These are phyloP conservation scores for Ailuropoda melanoleuca DNA, from an alignment of 2,113 vertebrate genomes.

Conservation along the genomic window DNA sequence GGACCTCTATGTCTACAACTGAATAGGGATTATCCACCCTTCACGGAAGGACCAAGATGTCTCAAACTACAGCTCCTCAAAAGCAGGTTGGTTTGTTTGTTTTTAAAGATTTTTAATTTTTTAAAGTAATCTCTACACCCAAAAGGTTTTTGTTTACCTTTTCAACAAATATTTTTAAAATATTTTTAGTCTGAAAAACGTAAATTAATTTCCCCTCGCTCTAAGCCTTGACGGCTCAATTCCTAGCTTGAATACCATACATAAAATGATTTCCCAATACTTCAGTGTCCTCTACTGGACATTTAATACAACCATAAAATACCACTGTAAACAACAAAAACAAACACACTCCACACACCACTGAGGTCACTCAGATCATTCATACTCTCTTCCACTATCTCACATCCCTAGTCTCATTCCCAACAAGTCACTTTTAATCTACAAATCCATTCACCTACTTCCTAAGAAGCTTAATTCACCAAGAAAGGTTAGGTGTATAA, in stretches of 20 bases:
- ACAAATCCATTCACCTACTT: conserved; percentile 11
- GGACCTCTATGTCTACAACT: neutral
- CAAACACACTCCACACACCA: neutral
- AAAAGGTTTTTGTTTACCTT: neutral
- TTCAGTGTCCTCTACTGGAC: neutral
- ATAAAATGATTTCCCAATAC: neutral
- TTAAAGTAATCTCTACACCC: neutral
- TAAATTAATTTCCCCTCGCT: neutral
- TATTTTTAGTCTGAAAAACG: conserved; percentile 11
- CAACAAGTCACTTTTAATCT: neutral
- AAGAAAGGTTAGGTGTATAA: neutral
- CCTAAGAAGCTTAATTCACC: neutral
- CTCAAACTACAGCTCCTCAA: neutral
- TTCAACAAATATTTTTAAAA: conserved; percentile 5
- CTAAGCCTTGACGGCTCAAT: neutral
- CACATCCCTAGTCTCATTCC: neutral
- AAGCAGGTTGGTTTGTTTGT: neutral
- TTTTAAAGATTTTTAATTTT: neutral
- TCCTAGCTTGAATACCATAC: neutral
- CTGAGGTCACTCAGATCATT: neutral
- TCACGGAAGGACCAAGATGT: neutral
- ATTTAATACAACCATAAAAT: neutral
- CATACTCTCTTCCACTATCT: neutral
- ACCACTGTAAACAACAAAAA: neutral
- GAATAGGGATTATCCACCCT: neutral